Evolutionary conservation across 2,888 invertebrate genomes (phyloP), one percentile per base, ranked within the genome.

Genomic region (Pachydiplax longipennis): DNA sequence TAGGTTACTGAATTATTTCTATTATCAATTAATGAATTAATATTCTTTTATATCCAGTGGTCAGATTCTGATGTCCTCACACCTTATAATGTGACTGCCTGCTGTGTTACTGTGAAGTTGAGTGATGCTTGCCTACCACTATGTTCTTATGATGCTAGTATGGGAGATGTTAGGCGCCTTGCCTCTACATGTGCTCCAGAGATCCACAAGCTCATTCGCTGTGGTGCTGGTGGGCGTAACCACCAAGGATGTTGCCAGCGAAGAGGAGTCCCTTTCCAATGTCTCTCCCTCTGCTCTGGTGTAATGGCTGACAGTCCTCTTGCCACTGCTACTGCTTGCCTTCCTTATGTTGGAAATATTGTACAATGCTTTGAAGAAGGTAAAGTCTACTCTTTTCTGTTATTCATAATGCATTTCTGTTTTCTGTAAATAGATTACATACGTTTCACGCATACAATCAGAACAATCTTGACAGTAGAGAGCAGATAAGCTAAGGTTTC

Each of bases 351-450:
- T 92, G 97, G 97, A 61, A 97, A 97, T 94, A 97, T 97, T 92
- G 96, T 97, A 90, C 97, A 97, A 93, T 98, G 98, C 94, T 97
- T 97, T 93, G 97, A 97, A 94, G 97, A 98, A 95, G 98, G 97
- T 97, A 93, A 92, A 93, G 12, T 31, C 18, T n/a, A 15, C 48
- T 53, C 2, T 15, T 3, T 18, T 2, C 18, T 53, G 53, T 0
- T 18, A 53, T 53, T 53, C 1, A 18, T 53, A 15, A 8, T 5
- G 5, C 37, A 53, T 18, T 53, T 18, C 18, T 18, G 3, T 18
- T 18, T 18, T 18, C 1, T 1, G 5, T 53, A 4, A 18, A 53
- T 53, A 53, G 53, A 18, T 53, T 18, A 53, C 18, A 53, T 44
- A 10, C 44, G n/a, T n/a, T n/a, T n/a, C n/a, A n/a, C n/a, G n/a